Evolutionary conservation across 2,797 vertebrate genomes (phyloP).

Genomic region (Pitangus sulphuratus): DNA sequence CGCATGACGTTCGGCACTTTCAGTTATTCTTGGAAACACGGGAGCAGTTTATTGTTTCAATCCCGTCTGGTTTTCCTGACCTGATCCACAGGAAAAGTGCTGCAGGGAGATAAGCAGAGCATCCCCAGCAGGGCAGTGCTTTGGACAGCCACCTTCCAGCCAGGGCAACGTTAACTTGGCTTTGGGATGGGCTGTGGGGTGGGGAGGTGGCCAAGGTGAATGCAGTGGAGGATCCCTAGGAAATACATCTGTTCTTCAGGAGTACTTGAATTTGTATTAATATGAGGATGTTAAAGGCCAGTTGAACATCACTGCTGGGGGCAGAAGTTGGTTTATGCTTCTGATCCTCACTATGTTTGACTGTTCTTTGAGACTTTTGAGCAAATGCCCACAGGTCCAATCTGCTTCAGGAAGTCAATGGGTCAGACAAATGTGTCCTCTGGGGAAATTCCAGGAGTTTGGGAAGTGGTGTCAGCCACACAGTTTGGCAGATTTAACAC

Average conservation of each 20-base stretch:
- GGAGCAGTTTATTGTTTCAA: slow-evolving; percentile 70
- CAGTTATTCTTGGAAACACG: slow-evolving; percentile 74
- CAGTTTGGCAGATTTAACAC: neutral
- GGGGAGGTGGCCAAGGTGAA: neutral
- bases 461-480: neutral
- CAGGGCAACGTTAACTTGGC: neutral
- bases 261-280: neutral
- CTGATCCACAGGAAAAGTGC: slow-evolving; percentile 75
- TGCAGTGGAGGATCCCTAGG: neutral
- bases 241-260: neutral
- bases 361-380: neutral
- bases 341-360: neutral
- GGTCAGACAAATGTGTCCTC: neutral
- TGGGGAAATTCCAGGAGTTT: neutral
- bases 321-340: neutral
- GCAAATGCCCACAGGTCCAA: neutral
- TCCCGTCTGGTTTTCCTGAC: slow-evolving; percentile 67
- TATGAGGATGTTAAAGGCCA: neutral
- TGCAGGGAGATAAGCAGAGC: slow-evolving; percentile 74
- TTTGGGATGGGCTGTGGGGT: neutral
- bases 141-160: neutral
- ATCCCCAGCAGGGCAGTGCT: neutral
- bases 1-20: neutral
- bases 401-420: neutral
- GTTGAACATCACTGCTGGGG: neutral